Evolutionary conservation across 2,888 invertebrate species (phyloP), one percentile per base, ranked within the genome.

Genomic region (Steromphala cineraria): DNA sequence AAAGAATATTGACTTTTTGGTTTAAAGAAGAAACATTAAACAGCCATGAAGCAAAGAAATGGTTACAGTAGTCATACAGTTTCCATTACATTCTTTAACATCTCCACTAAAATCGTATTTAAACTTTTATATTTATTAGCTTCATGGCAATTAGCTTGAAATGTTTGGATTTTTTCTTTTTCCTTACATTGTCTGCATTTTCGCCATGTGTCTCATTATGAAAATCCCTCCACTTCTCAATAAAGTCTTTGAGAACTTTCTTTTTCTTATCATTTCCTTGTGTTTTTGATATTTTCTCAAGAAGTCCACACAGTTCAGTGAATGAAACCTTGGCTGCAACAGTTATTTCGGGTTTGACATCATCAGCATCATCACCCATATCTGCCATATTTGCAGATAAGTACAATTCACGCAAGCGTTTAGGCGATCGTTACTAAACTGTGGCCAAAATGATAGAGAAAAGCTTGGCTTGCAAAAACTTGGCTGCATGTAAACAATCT

Each of bases 281-380:
- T 3, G 89, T 91, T 89, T 94, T 94, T 67, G 93, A 92, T 67
- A 96, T 93, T 87, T 94, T 94, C 87, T 96, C 96, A 83, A 96
- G 94, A 24, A 96, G 89, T 36, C 91, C 91, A 86, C 92, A 92
- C 15, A 94, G 85, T 79, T 93, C 92, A 19, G 89, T 85, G 88
- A 94, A 94, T 15, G 92, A 89, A 7, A 93, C 92, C 84, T 92
- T 90, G 0, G 89, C 87, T 10, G 93, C 92, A 10, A 93, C 92
- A 4, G 86, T 85, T n/a, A 80, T 82, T n/a, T 78, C 76, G 17
- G 78, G 55, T 46, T 78, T 78, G 13, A 56, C 80, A 15, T 67
- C 77, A 13, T 17, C 78, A 10, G 1, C 46, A 1, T 79, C 36
- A 19, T n/a, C 28, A 13, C 56, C 17, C 52, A 21, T 71, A 36